phyloP scores from a whole-genome alignment of 2,113 vertebrate genomes.

The Cranoglanis bouderius region DNA sequence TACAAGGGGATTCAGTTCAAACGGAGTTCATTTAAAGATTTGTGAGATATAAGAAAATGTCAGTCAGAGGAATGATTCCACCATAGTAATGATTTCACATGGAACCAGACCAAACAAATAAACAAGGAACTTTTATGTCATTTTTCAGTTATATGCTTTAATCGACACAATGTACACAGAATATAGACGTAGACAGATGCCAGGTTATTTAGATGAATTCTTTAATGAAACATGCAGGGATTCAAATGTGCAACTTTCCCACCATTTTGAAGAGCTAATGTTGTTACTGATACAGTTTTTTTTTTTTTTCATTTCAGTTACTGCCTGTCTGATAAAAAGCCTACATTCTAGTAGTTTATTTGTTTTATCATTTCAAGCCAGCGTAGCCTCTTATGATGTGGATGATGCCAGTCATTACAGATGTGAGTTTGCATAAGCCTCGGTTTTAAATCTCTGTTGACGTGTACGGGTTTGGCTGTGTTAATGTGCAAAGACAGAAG shows the following conservation, averaged over 20 bases:
- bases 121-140: not conserved
- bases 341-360: not conserved
- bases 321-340: not conserved
- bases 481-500: not conserved
- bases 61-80: not conserved
- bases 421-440: constrained; percentile 4
- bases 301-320: not conserved
- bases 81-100: not conserved
- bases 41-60: not conserved
- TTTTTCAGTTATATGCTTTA: not conserved
- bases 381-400: not conserved
- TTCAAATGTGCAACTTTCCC: not conserved
- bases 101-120: not conserved
- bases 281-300: not conserved
- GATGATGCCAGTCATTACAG: not conserved
- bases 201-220: not conserved
- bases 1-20: not conserved
- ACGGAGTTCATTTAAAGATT: not conserved
- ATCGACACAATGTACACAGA: not conserved
- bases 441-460: not conserved
- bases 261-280: not conserved
- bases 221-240: constrained; percentile 2
- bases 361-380: not conserved
- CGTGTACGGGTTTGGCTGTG: not conserved
- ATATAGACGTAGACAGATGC: not conserved